Evolutionary conservation across 1,140 invertebrate species (phyloP).

Genomic region (Mercenaria mercenaria): DNA sequence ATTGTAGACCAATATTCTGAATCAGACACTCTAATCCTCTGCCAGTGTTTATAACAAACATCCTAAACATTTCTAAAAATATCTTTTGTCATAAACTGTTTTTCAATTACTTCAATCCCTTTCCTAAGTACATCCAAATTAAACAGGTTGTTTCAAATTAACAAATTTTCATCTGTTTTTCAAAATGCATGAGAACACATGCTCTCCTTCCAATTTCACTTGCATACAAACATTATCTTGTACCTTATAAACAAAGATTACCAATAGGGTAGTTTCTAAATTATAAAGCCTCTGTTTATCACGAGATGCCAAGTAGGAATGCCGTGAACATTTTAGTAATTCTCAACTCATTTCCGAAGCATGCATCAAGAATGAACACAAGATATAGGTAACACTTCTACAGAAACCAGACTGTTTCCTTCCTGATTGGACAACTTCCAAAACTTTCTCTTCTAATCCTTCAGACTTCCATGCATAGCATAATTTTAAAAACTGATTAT

Average conservation of each 20-base stretch:
- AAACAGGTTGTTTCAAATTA: slow-evolving; percentile 4
- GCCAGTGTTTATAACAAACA: no score
- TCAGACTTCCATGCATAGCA: background rate
- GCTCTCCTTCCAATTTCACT: background rate
- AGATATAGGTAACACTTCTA: slow-evolving; percentile 4
- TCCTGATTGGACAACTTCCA: background rate
- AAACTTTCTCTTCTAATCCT: background rate
- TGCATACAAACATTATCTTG: background rate
- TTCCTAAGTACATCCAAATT: no score
- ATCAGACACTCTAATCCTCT: no score
- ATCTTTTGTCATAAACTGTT: no score
- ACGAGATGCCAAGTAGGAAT: slow-evolving; percentile 34
- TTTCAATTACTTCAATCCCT: no score
- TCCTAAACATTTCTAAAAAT: no score
- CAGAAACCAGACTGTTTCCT: background rate
- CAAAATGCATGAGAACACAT: background rate
- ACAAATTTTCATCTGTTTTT: background rate
- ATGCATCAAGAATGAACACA: background rate
- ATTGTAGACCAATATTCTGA: no score
- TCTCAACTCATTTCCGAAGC: slow-evolving; percentile 35
- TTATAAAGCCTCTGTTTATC: slow-evolving; percentile 5
- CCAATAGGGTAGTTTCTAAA: background rate
- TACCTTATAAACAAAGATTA: background rate
- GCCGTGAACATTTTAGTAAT: slow-evolving; percentile 31
- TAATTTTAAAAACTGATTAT: background rate